Percentiles rank a stretch among this genome's conserved stretches.
These are phyloP conservation scores for Ceratothoa steindachneri DNA, from an alignment of 2,888 invertebrate genomes.

Conservation along the genomic window DNA sequence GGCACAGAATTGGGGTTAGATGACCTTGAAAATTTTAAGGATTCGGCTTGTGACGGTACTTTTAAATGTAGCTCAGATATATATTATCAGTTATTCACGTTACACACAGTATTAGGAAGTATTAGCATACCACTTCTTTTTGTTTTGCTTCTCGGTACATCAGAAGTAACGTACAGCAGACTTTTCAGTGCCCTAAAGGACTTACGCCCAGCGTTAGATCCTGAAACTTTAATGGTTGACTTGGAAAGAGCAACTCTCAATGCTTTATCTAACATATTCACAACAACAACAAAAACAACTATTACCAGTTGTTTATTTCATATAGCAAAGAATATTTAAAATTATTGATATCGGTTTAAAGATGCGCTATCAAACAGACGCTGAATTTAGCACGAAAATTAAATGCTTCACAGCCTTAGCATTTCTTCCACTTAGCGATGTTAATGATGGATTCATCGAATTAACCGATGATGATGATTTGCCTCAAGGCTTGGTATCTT, in stretches of 20 bases:
- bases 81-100: neutral
- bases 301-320: slow-evolving; percentile 26
- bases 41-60: slow-evolving; percentile 2
- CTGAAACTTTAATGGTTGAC: slow-evolving; percentile 21
- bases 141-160: neutral
- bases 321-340: slow-evolving; percentile 24
- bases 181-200: slow-evolving; percentile 13
- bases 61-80: neutral
- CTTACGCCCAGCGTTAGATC: neutral
- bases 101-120: neutral
- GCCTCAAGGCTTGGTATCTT: slow-evolving; percentile 21
- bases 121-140: neutral
- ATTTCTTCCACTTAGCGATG: slow-evolving; percentile 17
- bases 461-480: slow-evolving; percentile 24
- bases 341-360: slow-evolving; percentile 16
- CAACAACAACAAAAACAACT: slow-evolving; percentile 3
- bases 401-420: slow-evolving; percentile 18
- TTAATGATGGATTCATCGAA: slow-evolving; percentile 19
- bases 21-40: neutral
- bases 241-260: slow-evolving; percentile 15
- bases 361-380: slow-evolving; percentile 17
- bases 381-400: slow-evolving; percentile 25
- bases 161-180: neutral
- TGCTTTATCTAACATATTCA: slow-evolving; percentile 12
- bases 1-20: neutral